phyloP scores from a whole-genome alignment of 2,888 invertebrate genomes.

The Drosophila atripex region DNA sequence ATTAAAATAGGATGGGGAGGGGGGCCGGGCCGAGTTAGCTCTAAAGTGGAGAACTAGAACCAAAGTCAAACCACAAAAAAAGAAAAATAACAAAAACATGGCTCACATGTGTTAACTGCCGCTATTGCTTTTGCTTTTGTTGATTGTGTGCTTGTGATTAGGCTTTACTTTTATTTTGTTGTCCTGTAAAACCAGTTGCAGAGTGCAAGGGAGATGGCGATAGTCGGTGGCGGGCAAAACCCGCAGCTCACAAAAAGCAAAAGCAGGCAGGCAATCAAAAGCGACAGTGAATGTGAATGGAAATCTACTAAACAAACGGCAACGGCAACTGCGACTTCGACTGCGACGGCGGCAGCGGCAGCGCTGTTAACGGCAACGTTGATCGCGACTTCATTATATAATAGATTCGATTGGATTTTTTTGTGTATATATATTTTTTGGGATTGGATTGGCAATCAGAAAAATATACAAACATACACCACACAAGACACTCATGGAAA shows the following conservation, averaged over 20 bases:
- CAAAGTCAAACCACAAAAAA: constrained; percentile 1
- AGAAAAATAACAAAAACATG: constrained; percentile 10
- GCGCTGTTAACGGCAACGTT: constrained; percentile 8
- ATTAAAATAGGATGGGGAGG: constrained; percentile 15
- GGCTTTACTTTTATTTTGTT: constrained; percentile 45
- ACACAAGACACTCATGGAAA: constrained; percentile 7
- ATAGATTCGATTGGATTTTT: constrained; percentile 74
- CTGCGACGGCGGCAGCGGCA: constrained; percentile 22
- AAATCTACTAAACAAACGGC: constrained; percentile 72
- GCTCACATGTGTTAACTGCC: constrained; percentile 34
- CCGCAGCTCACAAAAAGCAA: constrained; percentile 48
- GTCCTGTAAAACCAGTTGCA: constrained; percentile 77
- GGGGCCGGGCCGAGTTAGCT: background rate
- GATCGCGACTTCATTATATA: constrained; percentile 72
- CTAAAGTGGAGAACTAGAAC: constrained; percentile 4
- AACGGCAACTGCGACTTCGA: constrained; percentile 3
- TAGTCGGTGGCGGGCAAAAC: constrained; percentile 31
- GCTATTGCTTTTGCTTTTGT: constrained; percentile 13
- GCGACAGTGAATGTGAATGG: constrained; percentile 80
- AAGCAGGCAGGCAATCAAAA: constrained; percentile 59
- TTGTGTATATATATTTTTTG: constrained; percentile 25
- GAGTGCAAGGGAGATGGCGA: constrained; percentile 16
- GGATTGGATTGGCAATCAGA: constrained; percentile 56
- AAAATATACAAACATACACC: constrained; percentile 4
- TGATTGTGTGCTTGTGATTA: constrained; percentile 29